These are phyloP conservation scores for Phrynosoma blainvillii DNA, from an alignment of 2,113 vertebrate species.

Conservation along the genomic window DNA sequence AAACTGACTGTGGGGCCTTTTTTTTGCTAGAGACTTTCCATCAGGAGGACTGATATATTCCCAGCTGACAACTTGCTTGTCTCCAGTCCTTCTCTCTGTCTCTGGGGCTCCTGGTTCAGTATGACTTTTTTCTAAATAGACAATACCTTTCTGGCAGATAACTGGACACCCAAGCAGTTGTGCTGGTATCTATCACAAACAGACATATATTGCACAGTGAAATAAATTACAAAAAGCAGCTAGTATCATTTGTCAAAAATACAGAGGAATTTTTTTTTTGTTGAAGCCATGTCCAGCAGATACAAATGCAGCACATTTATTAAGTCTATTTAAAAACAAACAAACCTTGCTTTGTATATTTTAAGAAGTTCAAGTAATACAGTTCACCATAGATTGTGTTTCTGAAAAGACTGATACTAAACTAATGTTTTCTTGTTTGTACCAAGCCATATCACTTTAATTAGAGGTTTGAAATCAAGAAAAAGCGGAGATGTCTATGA, in stretches of 20 bases:
- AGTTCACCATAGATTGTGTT: slow-evolving; percentile 30
- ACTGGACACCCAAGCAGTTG: slow-evolving; percentile 60
- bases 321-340: slow-evolving; percentile 18
- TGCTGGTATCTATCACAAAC: slow-evolving; percentile 65
- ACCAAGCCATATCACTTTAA: slow-evolving; percentile 43
- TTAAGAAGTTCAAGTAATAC: slow-evolving; percentile 40
- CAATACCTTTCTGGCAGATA: slow-evolving; percentile 65
- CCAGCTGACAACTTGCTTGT: slow-evolving; percentile 32
- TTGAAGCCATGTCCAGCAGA: slow-evolving; percentile 38
- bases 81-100: neutral
- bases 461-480: slow-evolving; percentile 43
- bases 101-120: slow-evolving; percentile 51
- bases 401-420: slow-evolving; percentile 17
- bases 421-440: slow-evolving; percentile 45
- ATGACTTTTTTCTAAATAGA: slow-evolving; percentile 62
- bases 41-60: slow-evolving; percentile 44
- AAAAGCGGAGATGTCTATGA: slow-evolving; percentile 37
- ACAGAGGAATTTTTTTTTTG: slow-evolving; percentile 19
- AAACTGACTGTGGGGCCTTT: slow-evolving; percentile 36
- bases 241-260: slow-evolving; percentile 56
- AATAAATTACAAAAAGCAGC: slow-evolving; percentile 54
- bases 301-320: slow-evolving; percentile 15
- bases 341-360: neutral
- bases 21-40: slow-evolving; percentile 50
- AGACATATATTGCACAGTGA: slow-evolving; percentile 50